Base-by-base conservation (phyloP, 2,888 invertebrate genomes). In the Pseudococcus viburni region DNA sequence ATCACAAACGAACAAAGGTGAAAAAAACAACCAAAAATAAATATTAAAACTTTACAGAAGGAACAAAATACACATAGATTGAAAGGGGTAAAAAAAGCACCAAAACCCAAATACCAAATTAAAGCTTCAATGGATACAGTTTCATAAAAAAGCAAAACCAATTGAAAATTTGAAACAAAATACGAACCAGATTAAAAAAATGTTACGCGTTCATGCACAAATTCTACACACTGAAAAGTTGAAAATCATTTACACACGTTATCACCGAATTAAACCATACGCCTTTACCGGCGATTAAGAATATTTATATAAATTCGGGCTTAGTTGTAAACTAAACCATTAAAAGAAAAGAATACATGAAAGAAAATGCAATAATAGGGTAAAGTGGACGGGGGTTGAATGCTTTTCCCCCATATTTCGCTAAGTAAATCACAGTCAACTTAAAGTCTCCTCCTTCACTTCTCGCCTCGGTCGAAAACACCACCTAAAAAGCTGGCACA, bases 321-420 rank as follows among this genome's bases (percentile, higher is more conserved):
- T 80, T 80, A 80, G 80, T 80, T 80, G 80, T 80, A 80, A 80
- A 80, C 80, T 80, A 80, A 80, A 80, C 80, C 80, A 80, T 80
- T 80, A 80, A 80, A 80, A 80, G 80, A 80, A 80, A 80, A 80
- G 80, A 80, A 80, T 80, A 80, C 80, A 80, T 80, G 80, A 80
- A 80, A 80, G 80, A 80, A 80, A 80, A 80, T 80, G 80, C 80
- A 80, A 39, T 84, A 84, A 84, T 46, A 84, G 84, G 26, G 84
- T 55, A 84, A 39, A 55, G 19, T 84, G 73, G 80, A 80, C 80
- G 80, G 80, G 80, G 80, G 39, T 80, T n/a, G 42, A 73, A 59
- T 46, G 39, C 33, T 73, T 80, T 80, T 80, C 80, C 80, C 80
- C 80, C 68, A 73, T 55, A 55, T 73, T 73, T 80, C 80, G 80